Base-by-base conservation (phyloP, 2,888 invertebrate genomes). In the Conops quadrifasciatus region DNA sequence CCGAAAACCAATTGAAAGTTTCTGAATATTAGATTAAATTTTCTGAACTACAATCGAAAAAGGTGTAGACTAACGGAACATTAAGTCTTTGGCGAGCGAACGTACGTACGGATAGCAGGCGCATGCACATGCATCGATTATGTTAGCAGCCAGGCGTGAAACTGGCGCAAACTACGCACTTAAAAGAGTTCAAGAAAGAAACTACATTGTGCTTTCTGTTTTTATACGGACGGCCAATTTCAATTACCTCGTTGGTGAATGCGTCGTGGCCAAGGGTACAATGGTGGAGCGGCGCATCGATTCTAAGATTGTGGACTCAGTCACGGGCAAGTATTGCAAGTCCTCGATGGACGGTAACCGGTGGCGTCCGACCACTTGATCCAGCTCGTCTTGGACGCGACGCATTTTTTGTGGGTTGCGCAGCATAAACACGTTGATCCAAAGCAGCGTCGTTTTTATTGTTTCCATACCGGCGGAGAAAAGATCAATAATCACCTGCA, bases 381-480 rank as follows among this genome's bases (percentile, higher is more conserved):
- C 95, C 53, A 96, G 87, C 83, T 96, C 96, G 78, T 95, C 93
- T 84, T 94, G 95, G 0, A 96, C 94, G 43, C 91, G 90, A 70
- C 88, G 89, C 85, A 94, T 94, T 9, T 92, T 90, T 66, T 94
- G 92, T 1, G 95, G 95, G 82, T 96, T 91, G 80, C 94, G 91
- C 74, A 96, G 86, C 94, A 96, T 94, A 83, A 93, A 93, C 0
- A 96, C 90, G 74, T 95, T 89, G 78, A 94, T 91, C 96, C 96
- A 96, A 74, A 94, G 89, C 51, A 96, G 86, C 0, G 95, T 94
- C 15, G 94, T 95, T 82, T 95, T 96, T 73, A 96, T 94, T 0
- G 96, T 96, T 85, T 96, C 96, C 93, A 96, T 94, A 28, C 96
- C 96, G 67, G 96, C 96, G 15, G 94, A 94, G 87, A 95, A 96